Percentiles rank a stretch among this genome's conserved stretches.
These are phyloP conservation scores for Byasa hedistus DNA, from an alignment of 2,888 invertebrate genomes.

Conservation along the genomic window DNA sequence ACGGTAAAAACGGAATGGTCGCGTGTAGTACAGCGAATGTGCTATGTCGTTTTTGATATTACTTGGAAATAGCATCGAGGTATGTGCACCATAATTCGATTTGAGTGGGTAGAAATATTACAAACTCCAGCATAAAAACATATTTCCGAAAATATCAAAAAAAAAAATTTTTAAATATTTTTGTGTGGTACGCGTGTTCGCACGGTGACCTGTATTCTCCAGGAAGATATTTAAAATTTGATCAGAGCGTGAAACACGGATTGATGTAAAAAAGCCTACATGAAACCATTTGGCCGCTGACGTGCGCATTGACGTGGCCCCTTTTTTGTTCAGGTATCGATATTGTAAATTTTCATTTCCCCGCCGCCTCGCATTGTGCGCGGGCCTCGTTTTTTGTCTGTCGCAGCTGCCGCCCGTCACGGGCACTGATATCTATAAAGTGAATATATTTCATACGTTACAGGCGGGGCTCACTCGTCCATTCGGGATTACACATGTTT, in stretches of 20 bases:
- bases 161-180: no score
- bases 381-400: constrained; percentile 10
- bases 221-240: neutral
- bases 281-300: constrained; percentile 15
- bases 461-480: neutral
- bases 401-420: constrained; percentile 14
- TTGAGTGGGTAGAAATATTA: no score
- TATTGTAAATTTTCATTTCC: constrained; percentile 25
- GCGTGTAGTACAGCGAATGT: no score
- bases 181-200: no score
- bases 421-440: constrained; percentile 4
- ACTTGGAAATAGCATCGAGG: no score
- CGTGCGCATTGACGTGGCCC: constrained; percentile 8
- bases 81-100: no score
- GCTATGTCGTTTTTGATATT: no score
- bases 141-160: no score
- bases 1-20: no score
- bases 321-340: constrained; percentile 24
- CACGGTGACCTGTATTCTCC: no score
- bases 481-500: neutral
- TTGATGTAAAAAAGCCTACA: neutral
- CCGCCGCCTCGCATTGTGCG: constrained; percentile 10
- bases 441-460: constrained; percentile 11
- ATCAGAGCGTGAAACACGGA: neutral
- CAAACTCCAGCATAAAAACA: no score